phyloP scores from a whole-genome alignment of 35 echinoderm and acorn worm genomes.

The Amphiura filiformis region DNA sequence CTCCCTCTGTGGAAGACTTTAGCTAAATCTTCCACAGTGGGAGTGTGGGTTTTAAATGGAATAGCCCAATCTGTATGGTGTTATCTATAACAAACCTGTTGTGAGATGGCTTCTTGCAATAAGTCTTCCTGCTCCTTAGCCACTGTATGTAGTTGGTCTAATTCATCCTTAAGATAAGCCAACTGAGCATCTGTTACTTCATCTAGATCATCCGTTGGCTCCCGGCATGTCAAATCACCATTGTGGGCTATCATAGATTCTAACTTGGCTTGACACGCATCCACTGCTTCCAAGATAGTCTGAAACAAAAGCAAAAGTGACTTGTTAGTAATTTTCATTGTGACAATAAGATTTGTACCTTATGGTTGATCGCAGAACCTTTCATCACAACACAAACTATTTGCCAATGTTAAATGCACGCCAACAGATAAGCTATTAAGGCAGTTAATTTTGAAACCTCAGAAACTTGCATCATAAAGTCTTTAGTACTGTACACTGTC shows the following conservation, averaged over 20 bases:
- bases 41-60: too few species aligned
- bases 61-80: too few species aligned
- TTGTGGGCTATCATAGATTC: not conserved
- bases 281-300: constrained; percentile 54
- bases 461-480: too few species aligned
- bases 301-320: not conserved
- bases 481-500: too few species aligned
- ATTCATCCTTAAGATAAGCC: constrained; percentile 40
- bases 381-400: too few species aligned
- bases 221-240: not conserved
- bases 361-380: too few species aligned
- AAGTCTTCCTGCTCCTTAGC: constrained; percentile 63
- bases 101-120: constrained; percentile 60
- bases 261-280: constrained; percentile 26
- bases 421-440: too few species aligned
- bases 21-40: too few species aligned
- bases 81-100: constrained; percentile 56
- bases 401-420: too few species aligned
- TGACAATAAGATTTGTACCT: too few species aligned
- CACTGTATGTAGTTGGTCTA: constrained; percentile 58
- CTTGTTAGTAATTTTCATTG: not conserved
- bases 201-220: not conserved
- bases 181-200: constrained; percentile 49
- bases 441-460: too few species aligned
- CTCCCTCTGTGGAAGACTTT: too few species aligned